phyloP scores from a whole-genome alignment of 2,888 invertebrate species.

The Gastrophysa polygoni region DNA sequence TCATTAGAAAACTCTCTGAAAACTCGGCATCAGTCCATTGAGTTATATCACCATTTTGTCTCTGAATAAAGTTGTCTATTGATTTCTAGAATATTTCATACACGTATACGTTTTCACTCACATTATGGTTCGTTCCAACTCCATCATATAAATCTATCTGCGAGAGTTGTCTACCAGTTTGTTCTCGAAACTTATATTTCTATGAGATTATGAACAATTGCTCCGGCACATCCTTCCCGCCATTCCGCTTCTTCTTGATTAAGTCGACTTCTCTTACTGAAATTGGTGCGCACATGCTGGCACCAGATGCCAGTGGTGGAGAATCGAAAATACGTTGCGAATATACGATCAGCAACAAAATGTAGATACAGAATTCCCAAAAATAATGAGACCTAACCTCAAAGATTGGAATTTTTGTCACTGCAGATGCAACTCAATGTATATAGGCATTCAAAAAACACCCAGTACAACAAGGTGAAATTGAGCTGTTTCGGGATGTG shows the following conservation, averaged over 20 bases:
- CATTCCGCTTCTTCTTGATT: constrained; percentile 41
- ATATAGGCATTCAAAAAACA: too few species aligned
- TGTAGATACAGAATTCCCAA: too few species aligned
- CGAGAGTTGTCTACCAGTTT: constrained; percentile 47
- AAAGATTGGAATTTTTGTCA: too few species aligned
- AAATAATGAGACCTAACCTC: too few species aligned
- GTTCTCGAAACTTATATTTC: constrained; percentile 43
- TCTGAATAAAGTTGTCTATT: too few species aligned
- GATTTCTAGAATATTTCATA: too few species aligned
- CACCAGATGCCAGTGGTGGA: not conserved
- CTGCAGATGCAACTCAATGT: too few species aligned
- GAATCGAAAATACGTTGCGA: not conserved
- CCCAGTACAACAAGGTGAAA: too few species aligned
- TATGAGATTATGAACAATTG: constrained; percentile 47
- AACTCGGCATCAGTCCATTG: too few species aligned
- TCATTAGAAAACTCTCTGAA: too few species aligned
- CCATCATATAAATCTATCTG: constrained; percentile 47
- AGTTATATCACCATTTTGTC: too few species aligned
- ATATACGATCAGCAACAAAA: not conserved
- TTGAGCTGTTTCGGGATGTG: too few species aligned
- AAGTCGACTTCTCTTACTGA: constrained; percentile 48
- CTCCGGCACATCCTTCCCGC: constrained; percentile 39
- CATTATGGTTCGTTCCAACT: constrained; percentile 35
- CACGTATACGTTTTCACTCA: not conserved
- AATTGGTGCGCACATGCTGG: constrained; percentile 38